Conservation (phyloP, 2,113 vertebrate genomes). For the Labeo rohita region DNA sequence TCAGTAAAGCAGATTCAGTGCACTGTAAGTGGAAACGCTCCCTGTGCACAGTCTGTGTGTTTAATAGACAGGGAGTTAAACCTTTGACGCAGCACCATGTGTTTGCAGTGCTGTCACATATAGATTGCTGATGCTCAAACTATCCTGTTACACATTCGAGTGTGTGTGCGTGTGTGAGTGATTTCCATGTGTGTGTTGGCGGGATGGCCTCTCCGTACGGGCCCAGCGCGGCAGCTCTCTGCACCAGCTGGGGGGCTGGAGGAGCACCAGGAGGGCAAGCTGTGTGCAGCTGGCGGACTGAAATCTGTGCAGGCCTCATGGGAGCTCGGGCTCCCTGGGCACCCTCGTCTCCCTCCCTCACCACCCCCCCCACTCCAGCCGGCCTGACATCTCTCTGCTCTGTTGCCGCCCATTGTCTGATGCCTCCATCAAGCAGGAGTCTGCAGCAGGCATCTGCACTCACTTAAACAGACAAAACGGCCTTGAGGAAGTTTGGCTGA, state of each 20-base stretch:
- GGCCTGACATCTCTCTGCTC: constrained; percentile 16
- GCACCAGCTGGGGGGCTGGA: constrained; percentile 69
- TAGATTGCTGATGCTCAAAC: constrained; percentile 29
- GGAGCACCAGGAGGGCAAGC: constrained; percentile 70
- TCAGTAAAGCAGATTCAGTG: background rate
- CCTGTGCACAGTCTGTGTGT: background rate
- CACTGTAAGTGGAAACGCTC: too few species aligned
- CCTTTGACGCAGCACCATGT: constrained; percentile 6
- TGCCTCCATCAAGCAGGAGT: constrained; percentile 36
- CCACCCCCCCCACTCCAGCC: constrained; percentile 6
- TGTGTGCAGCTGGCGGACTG: constrained; percentile 77
- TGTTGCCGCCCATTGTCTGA: constrained; percentile 38
- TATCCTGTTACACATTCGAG: background rate
- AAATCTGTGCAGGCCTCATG: constrained; percentile 69
- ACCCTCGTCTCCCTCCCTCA: constrained; percentile 47
- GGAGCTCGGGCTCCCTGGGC: constrained; percentile 68
- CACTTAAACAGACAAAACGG: constrained; percentile 23
- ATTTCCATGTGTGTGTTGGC: constrained; percentile 23
- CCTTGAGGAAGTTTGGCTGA: constrained; percentile 15
- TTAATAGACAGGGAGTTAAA: background rate
- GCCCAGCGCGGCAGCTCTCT: constrained; percentile 45
- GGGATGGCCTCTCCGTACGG: background rate
- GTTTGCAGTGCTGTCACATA: constrained; percentile 18
- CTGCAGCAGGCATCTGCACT: constrained; percentile 41
- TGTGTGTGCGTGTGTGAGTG: background rate